Evolutionary conservation across 1,140 invertebrate genomes (phyloP).

Genomic region (Caenorhabditis briggsae): DNA sequence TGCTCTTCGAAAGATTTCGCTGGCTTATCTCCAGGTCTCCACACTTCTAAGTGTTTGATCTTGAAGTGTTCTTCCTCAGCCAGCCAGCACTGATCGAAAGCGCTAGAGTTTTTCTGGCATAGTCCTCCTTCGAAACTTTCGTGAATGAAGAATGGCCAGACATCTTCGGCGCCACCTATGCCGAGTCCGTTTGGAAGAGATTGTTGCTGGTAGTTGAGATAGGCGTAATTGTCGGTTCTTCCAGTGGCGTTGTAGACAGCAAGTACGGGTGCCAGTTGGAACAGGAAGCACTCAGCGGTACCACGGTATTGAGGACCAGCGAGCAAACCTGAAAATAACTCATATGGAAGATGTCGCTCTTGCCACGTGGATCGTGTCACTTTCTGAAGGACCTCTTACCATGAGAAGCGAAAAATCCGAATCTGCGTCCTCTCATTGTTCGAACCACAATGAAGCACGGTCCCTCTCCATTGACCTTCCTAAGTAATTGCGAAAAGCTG

Average conservation of each 20-base stretch:
- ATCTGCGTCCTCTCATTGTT: slow-evolving; percentile 87
- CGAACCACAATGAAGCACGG: slow-evolving; percentile 79
- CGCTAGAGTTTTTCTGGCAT: slow-evolving; percentile 58
- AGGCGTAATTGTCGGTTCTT: slow-evolving; percentile 90
- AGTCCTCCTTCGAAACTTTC: slow-evolving; percentile 61
- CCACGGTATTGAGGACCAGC: slow-evolving; percentile 84
- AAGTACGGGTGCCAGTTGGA: slow-evolving; percentile 86
- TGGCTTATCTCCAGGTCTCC: slow-evolving; percentile 15
- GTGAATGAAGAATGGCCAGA: slow-evolving; percentile 66
- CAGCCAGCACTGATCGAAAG: slow-evolving; percentile 55
- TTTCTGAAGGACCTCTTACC: slow-evolving; percentile 39
- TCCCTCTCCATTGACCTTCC: slow-evolving; percentile 75
- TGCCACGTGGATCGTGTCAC: background rate
- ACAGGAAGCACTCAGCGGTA: slow-evolving; percentile 85
- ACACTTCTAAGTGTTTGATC: slow-evolving; percentile 81
- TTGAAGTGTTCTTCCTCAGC: slow-evolving; percentile 75
- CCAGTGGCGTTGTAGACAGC: slow-evolving; percentile 84
- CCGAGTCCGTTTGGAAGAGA: slow-evolving; percentile 34
- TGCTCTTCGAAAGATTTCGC: slow-evolving; percentile 57
- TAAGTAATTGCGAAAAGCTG: slow-evolving; percentile 78
- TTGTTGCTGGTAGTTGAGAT: slow-evolving; percentile 84
- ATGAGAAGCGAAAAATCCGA: slow-evolving; percentile 88
- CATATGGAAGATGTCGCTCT: background rate
- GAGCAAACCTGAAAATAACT: slow-evolving; percentile 82
- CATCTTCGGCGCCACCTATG: slow-evolving; percentile 56